These are phyloP conservation scores for Leptodactylus fuscus DNA, from an alignment of 2,113 vertebrate genomes.

Conservation along the genomic window DNA sequence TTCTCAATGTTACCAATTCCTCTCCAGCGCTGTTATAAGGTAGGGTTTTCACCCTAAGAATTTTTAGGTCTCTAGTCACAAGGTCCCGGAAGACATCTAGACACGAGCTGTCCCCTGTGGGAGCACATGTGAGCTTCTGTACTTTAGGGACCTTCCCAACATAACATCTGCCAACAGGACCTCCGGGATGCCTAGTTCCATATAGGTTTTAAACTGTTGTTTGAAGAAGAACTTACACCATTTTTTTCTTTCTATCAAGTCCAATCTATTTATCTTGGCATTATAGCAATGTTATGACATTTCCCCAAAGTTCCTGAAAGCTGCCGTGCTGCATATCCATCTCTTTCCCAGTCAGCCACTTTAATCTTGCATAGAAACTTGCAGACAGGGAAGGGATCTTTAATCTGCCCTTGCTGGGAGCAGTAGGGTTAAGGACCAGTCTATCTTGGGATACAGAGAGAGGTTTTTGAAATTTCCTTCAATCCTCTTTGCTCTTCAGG, in stretches of 20 bases:
- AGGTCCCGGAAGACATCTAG: too few species aligned
- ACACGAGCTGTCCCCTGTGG: too few species aligned
- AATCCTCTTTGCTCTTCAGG: slow-evolving; percentile 27
- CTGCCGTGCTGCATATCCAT: neutral
- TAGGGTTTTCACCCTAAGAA: too few species aligned
- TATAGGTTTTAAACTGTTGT: too few species aligned
- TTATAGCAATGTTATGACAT: neutral
- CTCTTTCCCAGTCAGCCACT: neutral
- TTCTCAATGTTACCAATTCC: too few species aligned
- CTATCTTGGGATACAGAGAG: neutral
- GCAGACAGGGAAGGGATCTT: neutral
- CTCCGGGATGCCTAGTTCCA: too few species aligned
- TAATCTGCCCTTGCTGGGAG: slow-evolving; percentile 6
- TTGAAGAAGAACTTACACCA: too few species aligned
- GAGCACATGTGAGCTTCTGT: too few species aligned
- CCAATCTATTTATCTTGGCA: neutral
- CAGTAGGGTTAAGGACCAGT: neutral
- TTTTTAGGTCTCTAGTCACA: too few species aligned
- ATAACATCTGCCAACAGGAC: too few species aligned
- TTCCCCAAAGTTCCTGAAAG: neutral
- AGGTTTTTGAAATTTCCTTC: slow-evolving; percentile 26
- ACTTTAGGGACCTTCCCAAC: too few species aligned
- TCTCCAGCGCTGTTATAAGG: too few species aligned
- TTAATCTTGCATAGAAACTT: neutral
- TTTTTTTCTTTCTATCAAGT: neutral